Base-by-base conservation (phyloP, 2,797 vertebrate species). In the Miichthys miiuy region DNA sequence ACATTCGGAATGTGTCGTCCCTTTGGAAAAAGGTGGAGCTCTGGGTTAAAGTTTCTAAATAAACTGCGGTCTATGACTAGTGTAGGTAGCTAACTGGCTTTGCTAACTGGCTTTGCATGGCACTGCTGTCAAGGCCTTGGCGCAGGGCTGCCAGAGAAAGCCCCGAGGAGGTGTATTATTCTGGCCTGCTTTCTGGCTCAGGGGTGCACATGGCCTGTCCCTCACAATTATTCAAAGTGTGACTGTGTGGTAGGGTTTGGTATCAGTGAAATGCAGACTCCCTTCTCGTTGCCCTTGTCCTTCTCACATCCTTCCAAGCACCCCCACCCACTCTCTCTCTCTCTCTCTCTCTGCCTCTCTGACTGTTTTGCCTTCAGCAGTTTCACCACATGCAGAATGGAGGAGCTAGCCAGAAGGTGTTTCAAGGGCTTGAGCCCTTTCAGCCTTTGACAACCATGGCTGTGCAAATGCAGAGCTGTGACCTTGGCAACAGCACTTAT, bases 401-500 rank as follows among this genome's bases (percentile, higher is more conserved):
- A 80, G 75, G 86, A 91, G 88, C 76, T 89, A 68, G 91, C 91
- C 91, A 91, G 90, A 87, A 93, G 92, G 90, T 91, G 92, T 91
- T 93, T 92, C 88, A 85, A 88, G 89, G 91, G 89, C 91, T 92
- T 75, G 77, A 89, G 88, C 83, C 88, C 89, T 93, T 94, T 93
- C 91, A 93, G 91, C 82, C 85, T 92, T 88, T 94, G 92, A 94
- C 92, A 92, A 87, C 82, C 91, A 86, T 93, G 90, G 90, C 92
- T 88, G 90, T 90, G 91, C 80, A 88, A 93, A 93, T 92, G 89
- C 80, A 72, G 85, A 90, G 88, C 88, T 84, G 84, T 90, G 90
- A 92, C 90, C 91, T 91, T 90, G 91, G 90, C 90, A 92, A 84
- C 87, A 48, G 79, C 80, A 85, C 85, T 86, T 79, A 84, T 85